A percentile compares a stretch with the other conserved stretches of the same genome.
Evolutionary conservation across 2,797 vertebrate species (phyloP).

Genomic region (Microcaecilia unicolor): DNA sequence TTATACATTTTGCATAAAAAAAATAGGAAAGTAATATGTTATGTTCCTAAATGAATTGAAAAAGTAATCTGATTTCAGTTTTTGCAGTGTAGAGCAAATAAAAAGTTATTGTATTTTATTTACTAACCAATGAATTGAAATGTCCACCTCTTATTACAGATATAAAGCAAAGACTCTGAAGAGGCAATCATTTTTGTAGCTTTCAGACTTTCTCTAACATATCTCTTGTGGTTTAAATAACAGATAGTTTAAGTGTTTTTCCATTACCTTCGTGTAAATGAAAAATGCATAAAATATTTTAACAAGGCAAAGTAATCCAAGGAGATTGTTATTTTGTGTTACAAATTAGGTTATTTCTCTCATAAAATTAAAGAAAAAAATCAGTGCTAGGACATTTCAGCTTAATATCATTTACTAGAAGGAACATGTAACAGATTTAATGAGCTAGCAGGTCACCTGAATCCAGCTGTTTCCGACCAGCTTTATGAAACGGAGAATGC

Average conservation of each 20-base stretch:
- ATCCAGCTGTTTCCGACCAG: slow-evolving; percentile 78
- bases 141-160: slow-evolving; percentile 86
- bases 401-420: slow-evolving; percentile 77
- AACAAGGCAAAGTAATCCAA: slow-evolving; percentile 73
- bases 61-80: slow-evolving; percentile 62
- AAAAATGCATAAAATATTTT: slow-evolving; percentile 80
- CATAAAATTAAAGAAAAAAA: slow-evolving; percentile 72
- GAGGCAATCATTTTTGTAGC: slow-evolving; percentile 87
- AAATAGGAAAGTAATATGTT: slow-evolving; percentile 43
- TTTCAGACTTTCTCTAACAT: slow-evolving; percentile 79
- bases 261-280: slow-evolving; percentile 74
- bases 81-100: slow-evolving; percentile 53
- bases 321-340: slow-evolving; percentile 74
- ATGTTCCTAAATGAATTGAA: slow-evolving; percentile 52
- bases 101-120: slow-evolving; percentile 73
- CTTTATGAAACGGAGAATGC: slow-evolving; percentile 57
- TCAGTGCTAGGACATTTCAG: slow-evolving; percentile 65
- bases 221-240: slow-evolving; percentile 89
- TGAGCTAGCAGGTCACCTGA: slow-evolving; percentile 74
- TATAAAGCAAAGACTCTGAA: slow-evolving; percentile 86
- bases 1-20: slow-evolving; percentile 34
- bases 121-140: slow-evolving; percentile 86
- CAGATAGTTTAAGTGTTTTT: slow-evolving; percentile 81
- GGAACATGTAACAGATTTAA: slow-evolving; percentile 72
- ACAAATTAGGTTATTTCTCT: slow-evolving; percentile 79